A percentile compares a stretch with the other conserved stretches of the same genome.
Conservation (phyloP, 1,140 invertebrate genomes). For the Apocrypta bakeri region DNA sequence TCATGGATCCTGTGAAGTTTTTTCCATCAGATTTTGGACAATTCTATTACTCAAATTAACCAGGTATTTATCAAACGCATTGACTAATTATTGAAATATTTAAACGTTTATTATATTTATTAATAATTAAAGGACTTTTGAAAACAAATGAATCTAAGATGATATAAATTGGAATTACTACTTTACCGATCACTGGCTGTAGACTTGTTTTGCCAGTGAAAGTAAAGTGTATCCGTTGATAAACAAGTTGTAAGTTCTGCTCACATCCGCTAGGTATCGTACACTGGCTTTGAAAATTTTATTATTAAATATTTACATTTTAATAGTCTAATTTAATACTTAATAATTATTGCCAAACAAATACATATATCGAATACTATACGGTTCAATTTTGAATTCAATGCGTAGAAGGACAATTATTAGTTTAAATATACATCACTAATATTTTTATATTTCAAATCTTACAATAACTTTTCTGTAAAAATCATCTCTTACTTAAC, state of each 20-base stretch:
- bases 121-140: background rate
- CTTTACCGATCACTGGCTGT: constrained; percentile 2
- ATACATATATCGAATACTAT: too few species aligned
- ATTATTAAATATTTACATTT: too few species aligned
- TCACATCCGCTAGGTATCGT: constrained; percentile 6
- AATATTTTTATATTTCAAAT: too few species aligned
- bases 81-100: background rate
- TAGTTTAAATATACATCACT: too few species aligned
- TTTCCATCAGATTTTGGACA: background rate
- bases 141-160: background rate
- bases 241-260: background rate
- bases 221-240: background rate
- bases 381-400: too few species aligned
- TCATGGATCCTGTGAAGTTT: background rate
- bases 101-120: background rate
- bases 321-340: too few species aligned
- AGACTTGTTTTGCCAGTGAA: background rate
- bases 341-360: too few species aligned
- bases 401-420: too few species aligned
- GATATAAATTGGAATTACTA: background rate
- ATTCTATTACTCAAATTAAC: background rate
- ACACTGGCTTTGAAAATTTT: background rate
- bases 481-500: too few species aligned
- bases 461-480: too few species aligned
- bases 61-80: background rate